Evolutionary conservation across 2,113 vertebrate genomes (phyloP).

Genomic region (Alligator mississippiensis): DNA sequence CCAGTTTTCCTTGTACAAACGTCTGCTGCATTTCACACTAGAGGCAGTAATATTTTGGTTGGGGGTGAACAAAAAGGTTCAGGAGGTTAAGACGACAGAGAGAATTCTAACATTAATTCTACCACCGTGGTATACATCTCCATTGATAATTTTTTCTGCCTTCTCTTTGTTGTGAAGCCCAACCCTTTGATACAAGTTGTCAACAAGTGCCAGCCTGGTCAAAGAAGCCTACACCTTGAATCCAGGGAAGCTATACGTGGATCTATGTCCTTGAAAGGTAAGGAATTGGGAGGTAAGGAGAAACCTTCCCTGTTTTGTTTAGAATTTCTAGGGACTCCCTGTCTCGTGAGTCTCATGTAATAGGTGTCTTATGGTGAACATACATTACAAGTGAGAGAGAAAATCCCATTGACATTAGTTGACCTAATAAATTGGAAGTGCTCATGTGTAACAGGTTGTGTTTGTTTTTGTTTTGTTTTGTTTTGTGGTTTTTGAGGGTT

Average conservation of each 20-base stretch:
- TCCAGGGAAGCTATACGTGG: neutral
- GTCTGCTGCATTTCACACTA: slow-evolving; percentile 13
- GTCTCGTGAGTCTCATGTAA: neutral
- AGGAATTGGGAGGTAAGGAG: neutral
- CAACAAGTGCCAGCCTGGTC: neutral
- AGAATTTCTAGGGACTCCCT: neutral
- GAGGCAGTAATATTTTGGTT: neutral
- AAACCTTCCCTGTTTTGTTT: neutral
- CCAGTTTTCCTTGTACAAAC: neutral
- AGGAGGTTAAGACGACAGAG: neutral
- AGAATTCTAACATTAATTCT: neutral
- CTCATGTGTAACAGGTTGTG: neutral
- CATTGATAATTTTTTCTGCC: neutral
- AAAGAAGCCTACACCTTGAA: neutral
- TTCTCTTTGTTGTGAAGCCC: slow-evolving; percentile 21
- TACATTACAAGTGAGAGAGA: neutral
- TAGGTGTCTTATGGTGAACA: neutral
- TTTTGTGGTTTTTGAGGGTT: too few relatives aligned
- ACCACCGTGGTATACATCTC: neutral
- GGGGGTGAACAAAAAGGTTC: neutral
- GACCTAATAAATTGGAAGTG: neutral
- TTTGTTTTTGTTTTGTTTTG: neutral
- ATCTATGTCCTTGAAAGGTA: neutral
- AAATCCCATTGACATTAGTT: neutral
- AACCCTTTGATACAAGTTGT: neutral